Percentiles rank a stretch among this genome's conserved stretches.
phyloP scores from a whole-genome alignment of 2,888 invertebrate species.

The Ormia ochracea region DNA sequence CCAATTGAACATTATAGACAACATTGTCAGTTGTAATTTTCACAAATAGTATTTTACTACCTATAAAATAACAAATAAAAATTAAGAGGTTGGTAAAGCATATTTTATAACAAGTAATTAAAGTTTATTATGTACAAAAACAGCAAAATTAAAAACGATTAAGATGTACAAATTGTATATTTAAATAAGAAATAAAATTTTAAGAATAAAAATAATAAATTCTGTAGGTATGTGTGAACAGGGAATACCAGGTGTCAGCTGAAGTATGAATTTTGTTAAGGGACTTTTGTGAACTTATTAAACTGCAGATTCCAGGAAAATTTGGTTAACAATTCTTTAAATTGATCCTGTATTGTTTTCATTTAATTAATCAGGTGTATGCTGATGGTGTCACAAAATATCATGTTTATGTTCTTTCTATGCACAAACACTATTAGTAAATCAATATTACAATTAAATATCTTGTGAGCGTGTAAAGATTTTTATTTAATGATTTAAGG shows the following conservation, averaged over 20 bases:
- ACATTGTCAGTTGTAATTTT: conserved; percentile 13
- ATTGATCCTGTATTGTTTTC: not conserved
- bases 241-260: not conserved
- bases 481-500: conserved; percentile 41
- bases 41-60: conserved; percentile 45
- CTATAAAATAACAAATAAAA: conserved; percentile 20
- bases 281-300: not conserved
- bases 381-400: not conserved
- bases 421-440: conserved; percentile 15
- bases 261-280: not conserved
- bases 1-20: conserved; percentile 17
- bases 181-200: conserved; percentile 19
- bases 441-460: not conserved
- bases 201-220: not conserved
- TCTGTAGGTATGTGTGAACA: conserved; percentile 1
- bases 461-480: conserved; percentile 21
- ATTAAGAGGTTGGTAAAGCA: conserved; percentile 15
- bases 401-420: not conserved
- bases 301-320: not conserved
- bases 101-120: conserved; percentile 48
- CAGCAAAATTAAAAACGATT: conserved; percentile 4
- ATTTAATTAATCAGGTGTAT: conserved; percentile 11
- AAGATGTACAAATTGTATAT: not conserved
- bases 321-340: not conserved
- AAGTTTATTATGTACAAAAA: conserved; percentile 52